Evolutionary conservation across 2,888 invertebrate genomes (phyloP).

Genomic region (Cylloceria caligata): DNA sequence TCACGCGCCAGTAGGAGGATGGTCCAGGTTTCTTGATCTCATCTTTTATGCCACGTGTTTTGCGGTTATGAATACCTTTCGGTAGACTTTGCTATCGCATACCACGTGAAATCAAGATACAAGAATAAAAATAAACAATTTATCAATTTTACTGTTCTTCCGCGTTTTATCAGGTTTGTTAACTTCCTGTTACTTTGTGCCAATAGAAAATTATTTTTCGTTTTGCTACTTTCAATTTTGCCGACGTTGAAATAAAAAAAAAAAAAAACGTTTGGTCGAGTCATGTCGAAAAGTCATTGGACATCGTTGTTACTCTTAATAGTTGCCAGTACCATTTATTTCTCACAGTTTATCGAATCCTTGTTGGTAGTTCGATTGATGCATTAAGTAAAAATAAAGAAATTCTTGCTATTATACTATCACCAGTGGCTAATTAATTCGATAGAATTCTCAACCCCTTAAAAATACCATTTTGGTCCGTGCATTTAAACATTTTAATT

Average conservation of each 20-base stretch:
- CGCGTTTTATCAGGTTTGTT: neutral
- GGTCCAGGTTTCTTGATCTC: slow-evolving; percentile 35
- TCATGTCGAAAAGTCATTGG: no score
- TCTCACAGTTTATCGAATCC: no score
- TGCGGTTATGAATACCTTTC: slow-evolving; percentile 1
- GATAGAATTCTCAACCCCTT: no score
- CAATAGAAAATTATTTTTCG: neutral
- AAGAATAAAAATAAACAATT: neutral
- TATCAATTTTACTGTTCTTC: neutral
- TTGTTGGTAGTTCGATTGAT: no score
- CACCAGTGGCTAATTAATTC: no score
- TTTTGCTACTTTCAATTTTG: no score
- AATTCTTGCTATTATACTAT: no score
- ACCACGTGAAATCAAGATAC: neutral
- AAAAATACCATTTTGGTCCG: neutral
- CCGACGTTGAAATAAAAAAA: no score
- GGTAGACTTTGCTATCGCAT: neutral
- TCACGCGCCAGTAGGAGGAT: neutral
- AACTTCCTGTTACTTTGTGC: neutral
- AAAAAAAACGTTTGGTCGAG: no score
- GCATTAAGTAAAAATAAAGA: no score
- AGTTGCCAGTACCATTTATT: no score
- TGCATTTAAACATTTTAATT: neutral
- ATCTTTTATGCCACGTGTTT: slow-evolving; percentile 35
- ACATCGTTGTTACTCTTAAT: no score